These are phyloP conservation scores for Urechis unicinctus DNA, from an alignment of 2,888 invertebrate genomes.

Conservation along the genomic window DNA sequence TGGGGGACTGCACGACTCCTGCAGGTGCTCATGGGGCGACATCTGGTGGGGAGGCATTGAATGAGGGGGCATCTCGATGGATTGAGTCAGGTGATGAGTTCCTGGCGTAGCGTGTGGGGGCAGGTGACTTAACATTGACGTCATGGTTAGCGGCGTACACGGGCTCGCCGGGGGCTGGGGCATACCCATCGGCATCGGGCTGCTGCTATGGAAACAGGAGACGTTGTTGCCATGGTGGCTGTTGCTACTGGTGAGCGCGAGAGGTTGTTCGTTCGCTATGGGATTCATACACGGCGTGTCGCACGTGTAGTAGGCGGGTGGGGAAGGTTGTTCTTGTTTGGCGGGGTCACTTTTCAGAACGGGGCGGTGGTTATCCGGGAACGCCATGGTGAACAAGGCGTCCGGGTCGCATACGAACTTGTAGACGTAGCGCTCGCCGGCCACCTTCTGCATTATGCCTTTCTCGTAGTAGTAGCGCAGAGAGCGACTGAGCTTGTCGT, in stretches of 20 bases:
- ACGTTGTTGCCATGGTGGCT: background rate
- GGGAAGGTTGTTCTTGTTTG: background rate
- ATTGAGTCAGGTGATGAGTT: too few species aligned
- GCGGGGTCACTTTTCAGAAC: slow-evolving; percentile 34
- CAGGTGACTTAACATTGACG: too few species aligned
- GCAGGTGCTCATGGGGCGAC: too few species aligned
- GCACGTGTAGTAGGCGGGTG: background rate
- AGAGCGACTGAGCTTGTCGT: slow-evolving; percentile 88
- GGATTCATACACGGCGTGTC: background rate
- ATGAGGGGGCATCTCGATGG: too few species aligned
- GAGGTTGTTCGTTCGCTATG: background rate
- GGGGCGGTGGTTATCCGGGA: slow-evolving; percentile 37
- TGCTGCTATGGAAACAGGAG: too few species aligned
- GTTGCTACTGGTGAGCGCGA: background rate
- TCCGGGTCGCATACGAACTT: slow-evolving; percentile 90
- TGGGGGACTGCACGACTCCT: too few species aligned
- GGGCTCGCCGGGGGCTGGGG: too few species aligned
- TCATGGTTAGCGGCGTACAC: too few species aligned
- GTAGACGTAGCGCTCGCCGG: slow-evolving; percentile 88
- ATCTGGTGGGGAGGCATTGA: too few species aligned
- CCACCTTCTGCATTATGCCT: slow-evolving; percentile 96
- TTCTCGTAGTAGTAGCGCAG: slow-evolving; percentile 95
- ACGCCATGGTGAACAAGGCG: slow-evolving; percentile 48
- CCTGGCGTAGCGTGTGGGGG: too few species aligned
- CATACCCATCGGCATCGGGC: too few species aligned